These are phyloP conservation scores for Theocolax elegans DNA, from an alignment of 1,140 invertebrate genomes.

Conservation along the genomic window DNA sequence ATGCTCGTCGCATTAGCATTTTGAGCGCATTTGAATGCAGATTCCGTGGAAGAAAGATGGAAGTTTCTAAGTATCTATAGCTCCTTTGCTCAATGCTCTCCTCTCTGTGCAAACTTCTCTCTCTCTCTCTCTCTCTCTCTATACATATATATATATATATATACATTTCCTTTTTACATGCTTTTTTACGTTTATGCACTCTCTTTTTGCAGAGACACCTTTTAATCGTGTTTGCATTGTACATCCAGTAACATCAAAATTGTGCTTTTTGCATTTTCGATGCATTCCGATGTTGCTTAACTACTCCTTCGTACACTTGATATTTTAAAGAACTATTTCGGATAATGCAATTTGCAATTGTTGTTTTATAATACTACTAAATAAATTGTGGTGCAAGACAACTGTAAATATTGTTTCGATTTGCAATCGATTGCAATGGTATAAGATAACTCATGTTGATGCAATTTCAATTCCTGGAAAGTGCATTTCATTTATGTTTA, in stretches of 20 bases:
- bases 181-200: too few species aligned
- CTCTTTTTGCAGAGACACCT: too few species aligned
- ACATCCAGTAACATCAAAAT: background rate
- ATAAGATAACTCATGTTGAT: too few species aligned
- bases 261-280: slow-evolving; percentile 13
- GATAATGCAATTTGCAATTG: too few species aligned
- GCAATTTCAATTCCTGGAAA: too few species aligned
- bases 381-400: background rate
- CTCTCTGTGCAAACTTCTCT: background rate
- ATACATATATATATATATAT: too few species aligned
- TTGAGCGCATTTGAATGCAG: slow-evolving; percentile 45
- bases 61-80: slow-evolving; percentile 2
- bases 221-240: too few species aligned
- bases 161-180: background rate
- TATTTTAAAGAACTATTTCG: too few species aligned
- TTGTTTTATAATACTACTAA: too few species aligned
- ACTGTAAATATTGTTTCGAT: background rate
- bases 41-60: slow-evolving; percentile 23
- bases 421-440: too few species aligned
- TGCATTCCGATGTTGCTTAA: background rate
- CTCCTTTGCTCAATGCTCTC: too few species aligned
- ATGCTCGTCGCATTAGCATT: slow-evolving; percentile 45
- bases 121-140: background rate
- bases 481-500: too few species aligned
- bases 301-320: background rate